Evolutionary conservation across 2,113 vertebrate genomes (phyloP).

Genomic region (Megaleporinus macrocephalus): DNA sequence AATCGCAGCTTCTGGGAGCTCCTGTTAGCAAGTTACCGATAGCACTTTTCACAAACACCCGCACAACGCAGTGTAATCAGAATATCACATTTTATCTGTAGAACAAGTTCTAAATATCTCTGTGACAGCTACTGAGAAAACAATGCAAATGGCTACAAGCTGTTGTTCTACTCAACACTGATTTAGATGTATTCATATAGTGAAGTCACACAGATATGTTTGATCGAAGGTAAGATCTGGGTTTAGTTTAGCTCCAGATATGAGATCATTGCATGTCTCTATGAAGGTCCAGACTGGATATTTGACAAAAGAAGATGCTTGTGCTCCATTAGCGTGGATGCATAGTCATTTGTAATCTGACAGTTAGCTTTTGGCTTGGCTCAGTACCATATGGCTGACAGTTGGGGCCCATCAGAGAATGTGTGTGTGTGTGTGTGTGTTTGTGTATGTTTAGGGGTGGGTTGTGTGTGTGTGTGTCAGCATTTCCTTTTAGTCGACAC

Average conservation of each 20-base stretch:
- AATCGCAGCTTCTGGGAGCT: neutral
- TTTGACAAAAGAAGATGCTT: neutral
- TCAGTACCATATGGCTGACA: constrained; percentile 6
- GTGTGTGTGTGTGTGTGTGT: neutral
- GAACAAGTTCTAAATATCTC: no score
- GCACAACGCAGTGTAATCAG: no score
- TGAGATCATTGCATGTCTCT: neutral
- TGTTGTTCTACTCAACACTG: no score
- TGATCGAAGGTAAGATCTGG: neutral
- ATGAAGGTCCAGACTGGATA: neutral
- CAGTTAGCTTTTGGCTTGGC: constrained; percentile 6
- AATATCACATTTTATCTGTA: no score
- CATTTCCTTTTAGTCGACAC: neutral
- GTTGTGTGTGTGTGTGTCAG: neutral
- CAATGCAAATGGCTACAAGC: no score
- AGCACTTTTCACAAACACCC: no score
- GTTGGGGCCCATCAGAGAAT: neutral
- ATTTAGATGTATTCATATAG: no score
- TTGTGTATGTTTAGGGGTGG: neutral
- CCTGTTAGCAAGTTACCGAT: no score
- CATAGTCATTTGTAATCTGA: constrained; percentile 7
- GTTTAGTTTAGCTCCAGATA: neutral
- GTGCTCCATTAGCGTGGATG: neutral
- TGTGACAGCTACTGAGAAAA: no score
- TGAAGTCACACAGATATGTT: neutral